phyloP scores from a whole-genome alignment of 1,140 invertebrate species.

The Papilio glaucus region DNA sequence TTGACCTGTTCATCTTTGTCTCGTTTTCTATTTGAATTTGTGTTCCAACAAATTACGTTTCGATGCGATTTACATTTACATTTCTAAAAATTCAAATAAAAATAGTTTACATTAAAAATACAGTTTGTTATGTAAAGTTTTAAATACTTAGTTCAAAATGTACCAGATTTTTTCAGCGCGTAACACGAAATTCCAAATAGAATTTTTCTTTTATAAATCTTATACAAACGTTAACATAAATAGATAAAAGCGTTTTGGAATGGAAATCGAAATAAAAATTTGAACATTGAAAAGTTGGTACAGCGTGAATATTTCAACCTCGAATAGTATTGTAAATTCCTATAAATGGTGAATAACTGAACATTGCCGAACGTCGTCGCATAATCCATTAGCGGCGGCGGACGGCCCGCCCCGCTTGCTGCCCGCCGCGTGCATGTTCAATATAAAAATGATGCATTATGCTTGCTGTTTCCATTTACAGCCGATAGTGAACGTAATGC shows the following conservation, averaged over 20 bases:
- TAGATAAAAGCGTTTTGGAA: slow-evolving; percentile 19
- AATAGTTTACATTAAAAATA: too few species aligned
- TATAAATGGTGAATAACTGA: slow-evolving; percentile 50
- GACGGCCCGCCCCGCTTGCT: slow-evolving; percentile 43
- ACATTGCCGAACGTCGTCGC: slow-evolving; percentile 43
- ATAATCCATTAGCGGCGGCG: slow-evolving; percentile 45
- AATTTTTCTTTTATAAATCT: slow-evolving; percentile 10
- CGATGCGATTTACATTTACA: too few species aligned
- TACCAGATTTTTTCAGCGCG: background rate
- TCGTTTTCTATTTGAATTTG: too few species aligned
- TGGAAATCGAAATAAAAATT: slow-evolving; percentile 11
- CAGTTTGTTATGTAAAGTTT: background rate
- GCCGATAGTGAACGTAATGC: slow-evolving; percentile 23
- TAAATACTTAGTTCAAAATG: background rate
- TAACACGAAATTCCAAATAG: background rate
- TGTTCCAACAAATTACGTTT: too few species aligned
- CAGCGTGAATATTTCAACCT: slow-evolving; percentile 20
- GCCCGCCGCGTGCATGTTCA: slow-evolving; percentile 50
- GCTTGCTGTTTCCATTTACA: slow-evolving; percentile 45
- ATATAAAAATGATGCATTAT: slow-evolving; percentile 61
- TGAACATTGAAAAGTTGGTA: slow-evolving; percentile 20
- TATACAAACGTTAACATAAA: slow-evolving; percentile 8
- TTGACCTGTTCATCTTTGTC: too few species aligned
- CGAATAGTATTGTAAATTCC: slow-evolving; percentile 45
- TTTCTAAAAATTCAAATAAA: too few species aligned